Conservation (phyloP, 2,113 vertebrate species). For the Chloropsis hardwickii region DNA sequence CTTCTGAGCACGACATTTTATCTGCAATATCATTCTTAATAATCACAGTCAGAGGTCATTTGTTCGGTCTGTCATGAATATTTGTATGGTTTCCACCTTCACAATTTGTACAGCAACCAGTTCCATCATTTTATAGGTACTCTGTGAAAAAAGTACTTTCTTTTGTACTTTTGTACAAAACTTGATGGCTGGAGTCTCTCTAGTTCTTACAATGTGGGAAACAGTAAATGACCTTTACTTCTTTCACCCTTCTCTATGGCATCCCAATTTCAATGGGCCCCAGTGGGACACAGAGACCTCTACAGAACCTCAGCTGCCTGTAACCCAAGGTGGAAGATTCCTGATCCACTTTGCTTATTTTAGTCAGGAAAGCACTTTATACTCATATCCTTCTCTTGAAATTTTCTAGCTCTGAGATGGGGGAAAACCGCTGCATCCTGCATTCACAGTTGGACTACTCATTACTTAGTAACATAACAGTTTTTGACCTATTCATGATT, state of each 20-base stretch:
- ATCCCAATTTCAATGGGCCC: background rate
- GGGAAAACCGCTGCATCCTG: background rate
- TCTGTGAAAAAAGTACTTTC: background rate
- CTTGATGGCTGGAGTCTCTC: background rate
- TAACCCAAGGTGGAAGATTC: background rate
- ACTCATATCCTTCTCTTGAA: background rate
- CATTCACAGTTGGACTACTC: background rate
- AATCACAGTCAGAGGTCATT: background rate
- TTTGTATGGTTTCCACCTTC: background rate
- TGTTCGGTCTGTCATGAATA: background rate
- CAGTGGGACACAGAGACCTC: background rate
- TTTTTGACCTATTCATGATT: background rate
- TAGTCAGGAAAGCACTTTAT: background rate
- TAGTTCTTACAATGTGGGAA: background rate
- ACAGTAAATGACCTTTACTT: background rate
- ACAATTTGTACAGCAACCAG: background rate
- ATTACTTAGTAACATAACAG: background rate
- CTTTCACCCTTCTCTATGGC: background rate
- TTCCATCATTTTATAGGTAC: background rate
- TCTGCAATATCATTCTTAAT: background rate
- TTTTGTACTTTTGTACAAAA: background rate
- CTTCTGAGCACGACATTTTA: background rate
- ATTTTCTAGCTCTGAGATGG: background rate
- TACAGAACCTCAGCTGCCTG: background rate
- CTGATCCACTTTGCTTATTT: background rate